A percentile compares a stretch with the other conserved stretches of the same genome.
These are phyloP conservation scores for Acholoe squamosa DNA, from an alignment of 2,888 invertebrate genomes.

Conservation along the genomic window DNA sequence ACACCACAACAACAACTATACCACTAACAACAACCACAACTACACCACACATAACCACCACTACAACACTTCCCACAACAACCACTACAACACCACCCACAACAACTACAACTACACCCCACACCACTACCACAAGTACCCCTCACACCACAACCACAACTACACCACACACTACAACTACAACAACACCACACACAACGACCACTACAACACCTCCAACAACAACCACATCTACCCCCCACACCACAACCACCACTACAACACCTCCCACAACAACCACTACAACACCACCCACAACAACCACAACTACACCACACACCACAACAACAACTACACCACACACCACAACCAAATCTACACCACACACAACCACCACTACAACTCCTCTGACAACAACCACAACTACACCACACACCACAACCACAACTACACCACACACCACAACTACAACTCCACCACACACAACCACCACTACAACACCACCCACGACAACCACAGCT, in stretches of 20 bases:
- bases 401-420: not conserved
- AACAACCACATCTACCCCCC: not conserved
- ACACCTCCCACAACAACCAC: not conserved
- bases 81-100: not conserved
- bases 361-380: not conserved
- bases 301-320: not conserved
- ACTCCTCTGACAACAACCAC: not conserved
- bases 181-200: not conserved
- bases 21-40: not conserved
- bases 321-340: not conserved
- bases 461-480: not conserved
- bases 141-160: not conserved
- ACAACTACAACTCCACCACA: not conserved
- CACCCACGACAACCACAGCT: not conserved
- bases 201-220: not conserved
- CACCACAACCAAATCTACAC: not conserved
- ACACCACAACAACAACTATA: not conserved
- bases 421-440: not conserved
- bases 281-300: not conserved
- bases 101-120: not conserved
- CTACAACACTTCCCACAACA: not conserved
- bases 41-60: not conserved
- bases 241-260: not conserved
- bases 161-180: not conserved
- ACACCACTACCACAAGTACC: not conserved